phyloP scores from a whole-genome alignment of 2,888 invertebrate species.

The Heliconius cydno region DNA sequence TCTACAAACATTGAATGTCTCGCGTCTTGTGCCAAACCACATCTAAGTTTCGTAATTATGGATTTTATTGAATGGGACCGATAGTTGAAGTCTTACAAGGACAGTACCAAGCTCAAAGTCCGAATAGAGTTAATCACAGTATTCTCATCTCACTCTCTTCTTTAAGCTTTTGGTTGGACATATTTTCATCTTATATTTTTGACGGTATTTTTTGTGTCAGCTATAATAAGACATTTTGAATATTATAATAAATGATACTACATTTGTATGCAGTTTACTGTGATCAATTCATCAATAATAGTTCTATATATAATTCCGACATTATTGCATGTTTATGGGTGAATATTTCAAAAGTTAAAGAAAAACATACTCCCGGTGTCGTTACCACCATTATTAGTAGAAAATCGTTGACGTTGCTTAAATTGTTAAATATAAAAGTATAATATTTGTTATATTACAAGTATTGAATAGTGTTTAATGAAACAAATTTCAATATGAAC shows the following conservation, averaged over 20 bases:
- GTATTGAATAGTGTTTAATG: constrained; percentile 9
- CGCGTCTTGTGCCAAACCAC: constrained; percentile 76
- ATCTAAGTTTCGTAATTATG: constrained; percentile 52
- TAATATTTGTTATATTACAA: constrained; percentile 4
- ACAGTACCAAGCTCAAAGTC: constrained; percentile 65
- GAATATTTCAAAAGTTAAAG: constrained; percentile 1
- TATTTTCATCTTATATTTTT: not conserved
- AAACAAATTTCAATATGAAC: constrained; percentile 19
- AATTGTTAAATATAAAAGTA: constrained; percentile 14
- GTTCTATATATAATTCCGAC: constrained; percentile 22
- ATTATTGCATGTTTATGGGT: constrained; percentile 24
- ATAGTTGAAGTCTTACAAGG: constrained; percentile 54
- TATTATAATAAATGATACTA: constrained; percentile 4
- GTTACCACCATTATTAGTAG: constrained; percentile 7
- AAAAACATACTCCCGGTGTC: constrained; percentile 1
- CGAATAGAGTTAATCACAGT: constrained; percentile 41
- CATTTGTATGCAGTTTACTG: constrained; percentile 40
- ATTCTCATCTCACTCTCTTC: constrained; percentile 4
- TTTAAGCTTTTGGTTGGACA: not conserved
- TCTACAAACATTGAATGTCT: constrained; percentile 48
- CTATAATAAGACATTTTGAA: constrained; percentile 5
- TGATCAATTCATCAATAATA: constrained; percentile 40
- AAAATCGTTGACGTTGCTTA: constrained; percentile 6
- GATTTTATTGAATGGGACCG: constrained; percentile 52
- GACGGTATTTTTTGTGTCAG: not conserved